A percentile compares a stretch with the other conserved stretches of the same genome.
Evolutionary conservation across 30 jellyfish, hydroid and myxozoan genomes (phyloP).

Genomic region (Aurelia aurita): DNA sequence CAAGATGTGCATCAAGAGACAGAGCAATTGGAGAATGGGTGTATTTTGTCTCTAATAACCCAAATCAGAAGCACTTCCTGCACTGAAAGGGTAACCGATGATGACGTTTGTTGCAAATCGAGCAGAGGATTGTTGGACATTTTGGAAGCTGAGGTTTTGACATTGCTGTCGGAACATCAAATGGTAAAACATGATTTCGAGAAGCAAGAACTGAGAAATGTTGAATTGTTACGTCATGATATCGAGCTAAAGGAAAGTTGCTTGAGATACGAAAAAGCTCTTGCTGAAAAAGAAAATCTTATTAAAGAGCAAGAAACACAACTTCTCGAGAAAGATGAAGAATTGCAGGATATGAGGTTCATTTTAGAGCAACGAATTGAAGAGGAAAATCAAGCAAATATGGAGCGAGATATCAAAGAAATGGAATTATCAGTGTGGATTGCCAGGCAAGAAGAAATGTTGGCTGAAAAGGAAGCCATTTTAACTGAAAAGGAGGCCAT

Average conservation of each 20-base stretch:
- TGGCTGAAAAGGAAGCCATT: not conserved
- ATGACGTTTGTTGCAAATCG: no score
- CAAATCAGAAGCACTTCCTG: no score
- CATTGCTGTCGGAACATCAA: not conserved
- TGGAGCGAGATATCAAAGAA: slow-evolving; percentile 41
- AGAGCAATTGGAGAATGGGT: no score
- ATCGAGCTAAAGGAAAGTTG: slow-evolving; percentile 32
- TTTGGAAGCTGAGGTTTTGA: slow-evolving; percentile 10
- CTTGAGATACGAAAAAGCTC: slow-evolving; percentile 21
- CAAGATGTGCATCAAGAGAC: no score
- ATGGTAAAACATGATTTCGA: slow-evolving; percentile 19
- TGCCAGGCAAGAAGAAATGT: slow-evolving; percentile 39
- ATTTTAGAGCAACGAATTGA: slow-evolving; percentile 39
- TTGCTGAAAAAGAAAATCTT: slow-evolving; percentile 14
- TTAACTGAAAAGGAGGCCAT: slow-evolving; percentile 2
- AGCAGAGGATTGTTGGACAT: not conserved
- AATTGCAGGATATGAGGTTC: slow-evolving; percentile 11
- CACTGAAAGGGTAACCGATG: no score
- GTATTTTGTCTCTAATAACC: no score
- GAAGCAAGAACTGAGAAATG: slow-evolving; percentile 37
- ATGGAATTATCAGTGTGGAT: slow-evolving; percentile 25
- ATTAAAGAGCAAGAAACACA: slow-evolving; percentile 33
- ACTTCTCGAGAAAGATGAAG: slow-evolving; percentile 19
- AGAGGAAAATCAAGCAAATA: slow-evolving; percentile 43
- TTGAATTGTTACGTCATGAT: slow-evolving; percentile 30